Conservation (phyloP, 2,888 invertebrate species). For the Ophioninae sp. region DNA sequence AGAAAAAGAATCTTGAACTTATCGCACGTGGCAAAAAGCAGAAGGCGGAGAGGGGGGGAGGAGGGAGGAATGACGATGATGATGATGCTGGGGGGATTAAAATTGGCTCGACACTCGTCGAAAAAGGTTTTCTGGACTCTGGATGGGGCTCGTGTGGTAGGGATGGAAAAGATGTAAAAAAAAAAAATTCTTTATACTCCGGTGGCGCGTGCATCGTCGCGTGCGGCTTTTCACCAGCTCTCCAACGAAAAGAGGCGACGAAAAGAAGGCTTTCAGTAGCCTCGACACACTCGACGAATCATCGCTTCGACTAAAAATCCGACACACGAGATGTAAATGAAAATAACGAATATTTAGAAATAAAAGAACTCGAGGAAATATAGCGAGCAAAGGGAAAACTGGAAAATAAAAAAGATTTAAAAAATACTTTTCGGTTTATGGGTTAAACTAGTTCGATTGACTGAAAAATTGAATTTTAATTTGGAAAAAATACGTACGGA, state of each 20-base stretch:
- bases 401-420: conserved; percentile 11
- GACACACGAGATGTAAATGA: conserved; percentile 53
- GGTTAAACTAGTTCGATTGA: too few relatives aligned
- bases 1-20: conserved; percentile 48
- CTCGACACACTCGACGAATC: conserved; percentile 70
- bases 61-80: conserved; percentile 16
- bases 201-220: conserved; percentile 47
- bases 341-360: conserved; percentile 14
- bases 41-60: neutral
- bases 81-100: conserved; percentile 46
- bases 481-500: too few relatives aligned
- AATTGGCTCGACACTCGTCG: conserved; percentile 57
- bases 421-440: too few relatives aligned
- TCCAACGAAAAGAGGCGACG: conserved; percentile 47
- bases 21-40: conserved; percentile 14
- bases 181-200: conserved; percentile 47
- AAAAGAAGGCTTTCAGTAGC: conserved; percentile 59
- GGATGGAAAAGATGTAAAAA: conserved; percentile 26
- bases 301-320: conserved; percentile 69
- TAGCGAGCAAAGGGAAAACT: conserved; percentile 23
- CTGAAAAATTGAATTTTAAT: too few relatives aligned
- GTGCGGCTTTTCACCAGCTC: conserved; percentile 46
- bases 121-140: conserved; percentile 51
- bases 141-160: conserved; percentile 45
- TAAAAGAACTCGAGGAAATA: neutral